Percentiles rank a stretch among this genome's conserved stretches.
phyloP scores from a whole-genome alignment of 2,113 vertebrate species.

The Parus major region DNA sequence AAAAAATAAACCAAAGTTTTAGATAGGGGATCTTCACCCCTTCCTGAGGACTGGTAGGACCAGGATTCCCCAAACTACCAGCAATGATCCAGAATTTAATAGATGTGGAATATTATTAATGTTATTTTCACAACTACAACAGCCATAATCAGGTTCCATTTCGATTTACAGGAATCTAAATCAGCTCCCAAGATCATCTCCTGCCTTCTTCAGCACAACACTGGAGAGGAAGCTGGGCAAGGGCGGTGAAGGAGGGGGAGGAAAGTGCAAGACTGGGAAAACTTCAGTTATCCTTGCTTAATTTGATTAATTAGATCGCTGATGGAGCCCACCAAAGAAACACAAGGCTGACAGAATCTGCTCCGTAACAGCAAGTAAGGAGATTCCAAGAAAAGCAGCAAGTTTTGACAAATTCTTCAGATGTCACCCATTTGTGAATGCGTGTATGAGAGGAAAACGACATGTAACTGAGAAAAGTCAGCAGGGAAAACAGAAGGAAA shows the following conservation, averaged over 20 bases:
- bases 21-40: background rate
- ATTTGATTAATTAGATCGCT: background rate
- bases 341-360: background rate
- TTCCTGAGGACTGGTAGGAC: background rate
- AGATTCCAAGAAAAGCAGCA: background rate
- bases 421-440: background rate
- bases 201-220: background rate
- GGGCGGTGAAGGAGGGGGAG: background rate
- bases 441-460: background rate
- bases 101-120: background rate
- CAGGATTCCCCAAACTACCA: background rate
- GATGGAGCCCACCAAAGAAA: background rate
- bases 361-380: background rate
- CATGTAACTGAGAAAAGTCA: background rate
- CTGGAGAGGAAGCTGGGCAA: background rate
- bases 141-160: background rate
- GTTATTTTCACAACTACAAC: background rate
- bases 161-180: background rate
- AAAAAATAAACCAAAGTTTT: background rate
- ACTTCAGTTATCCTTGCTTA: background rate
- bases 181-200: background rate
- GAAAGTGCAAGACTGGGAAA: background rate
- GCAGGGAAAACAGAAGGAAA: background rate
- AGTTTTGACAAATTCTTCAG: background rate
- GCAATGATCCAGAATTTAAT: background rate